A percentile compares a stretch with the other conserved stretches of the same genome.
Evolutionary conservation across 2,888 invertebrate genomes (phyloP).

Genomic region (Boloria euphrosyne): DNA sequence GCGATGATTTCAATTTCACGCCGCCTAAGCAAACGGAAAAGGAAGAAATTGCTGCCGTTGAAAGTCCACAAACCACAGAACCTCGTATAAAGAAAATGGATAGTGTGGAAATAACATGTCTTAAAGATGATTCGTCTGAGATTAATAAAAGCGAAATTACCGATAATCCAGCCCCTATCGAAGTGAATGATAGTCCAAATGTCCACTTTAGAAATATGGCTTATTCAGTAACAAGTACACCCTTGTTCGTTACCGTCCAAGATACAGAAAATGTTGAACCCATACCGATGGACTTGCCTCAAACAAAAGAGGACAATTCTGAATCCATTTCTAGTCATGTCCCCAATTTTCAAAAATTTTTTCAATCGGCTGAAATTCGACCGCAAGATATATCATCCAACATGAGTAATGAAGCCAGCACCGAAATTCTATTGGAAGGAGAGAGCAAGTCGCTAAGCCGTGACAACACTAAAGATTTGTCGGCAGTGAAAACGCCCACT

Average conservation of each 20-base stretch:
- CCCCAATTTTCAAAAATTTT: conserved; percentile 61
- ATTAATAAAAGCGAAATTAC: conserved; percentile 45
- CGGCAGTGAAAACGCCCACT: conserved; percentile 53
- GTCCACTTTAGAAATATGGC: conserved; percentile 59
- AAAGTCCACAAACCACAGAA: conserved; percentile 53
- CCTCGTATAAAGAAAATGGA: conserved; percentile 66
- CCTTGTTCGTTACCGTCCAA: conserved; percentile 48
- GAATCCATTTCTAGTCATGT: conserved; percentile 44
- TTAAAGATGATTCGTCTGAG: conserved; percentile 57
- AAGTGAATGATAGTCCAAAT: conserved; percentile 55
- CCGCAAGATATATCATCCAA: conserved; percentile 61
- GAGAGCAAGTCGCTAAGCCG: conserved; percentile 52
- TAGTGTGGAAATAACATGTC: conserved; percentile 67
- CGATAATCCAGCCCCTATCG: conserved; percentile 43
- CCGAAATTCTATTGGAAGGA: conserved; percentile 55
- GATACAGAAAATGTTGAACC: conserved; percentile 47
- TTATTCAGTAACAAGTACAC: conserved; percentile 69
- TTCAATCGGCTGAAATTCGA: conserved; percentile 62
- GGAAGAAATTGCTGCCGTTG: conserved; percentile 32
- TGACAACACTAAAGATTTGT: conserved; percentile 51
- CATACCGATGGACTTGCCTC: conserved; percentile 55
- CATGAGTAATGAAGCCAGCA: conserved; percentile 44
- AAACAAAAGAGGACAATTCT: conserved; percentile 43
- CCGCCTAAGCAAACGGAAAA: conserved; percentile 51
- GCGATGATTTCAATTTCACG: conserved; percentile 50